Percentiles rank a stretch among this genome's conserved stretches.
Evolutionary conservation across 1,140 invertebrate species (phyloP).

Genomic region (Caenorhabditis brenneri): DNA sequence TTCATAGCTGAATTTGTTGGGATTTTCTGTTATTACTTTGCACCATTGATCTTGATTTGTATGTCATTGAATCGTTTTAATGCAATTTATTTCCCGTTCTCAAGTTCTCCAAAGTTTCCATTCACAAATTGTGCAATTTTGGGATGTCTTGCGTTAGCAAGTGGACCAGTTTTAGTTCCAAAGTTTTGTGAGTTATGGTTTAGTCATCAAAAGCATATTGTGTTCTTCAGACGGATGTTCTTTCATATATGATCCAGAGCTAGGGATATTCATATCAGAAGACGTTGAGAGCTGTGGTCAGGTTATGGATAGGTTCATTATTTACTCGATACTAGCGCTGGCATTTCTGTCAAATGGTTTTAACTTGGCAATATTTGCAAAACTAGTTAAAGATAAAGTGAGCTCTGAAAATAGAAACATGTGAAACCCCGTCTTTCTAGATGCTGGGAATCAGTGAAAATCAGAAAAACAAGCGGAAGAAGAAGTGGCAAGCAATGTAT

Average conservation of each 20-base stretch:
- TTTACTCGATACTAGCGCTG: neutral
- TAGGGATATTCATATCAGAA: neutral
- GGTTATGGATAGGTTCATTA: neutral
- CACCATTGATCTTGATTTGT: neutral
- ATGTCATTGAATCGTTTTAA: neutral
- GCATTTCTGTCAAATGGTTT: neutral
- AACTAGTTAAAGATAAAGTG: neutral
- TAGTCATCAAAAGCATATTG: neutral
- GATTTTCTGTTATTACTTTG: neutral
- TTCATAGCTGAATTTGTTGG: neutral
- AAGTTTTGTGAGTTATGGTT: neutral
- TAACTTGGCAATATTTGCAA: neutral
- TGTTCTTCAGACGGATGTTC: neutral
- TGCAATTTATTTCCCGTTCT: neutral
- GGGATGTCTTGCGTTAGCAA: neutral
- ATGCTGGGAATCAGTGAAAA: neutral
- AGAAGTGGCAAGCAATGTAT: neutral
- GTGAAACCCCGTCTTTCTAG: neutral
- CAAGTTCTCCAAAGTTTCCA: neutral
- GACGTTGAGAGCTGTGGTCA: neutral
- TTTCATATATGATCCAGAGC: neutral
- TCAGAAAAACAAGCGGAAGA: neutral
- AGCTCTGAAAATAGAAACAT: neutral
- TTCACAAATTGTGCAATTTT: neutral
- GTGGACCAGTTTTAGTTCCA: neutral